Evolutionary conservation across 1,140 invertebrate species (phyloP).

Genomic region (Aleiodes sp.): DNA sequence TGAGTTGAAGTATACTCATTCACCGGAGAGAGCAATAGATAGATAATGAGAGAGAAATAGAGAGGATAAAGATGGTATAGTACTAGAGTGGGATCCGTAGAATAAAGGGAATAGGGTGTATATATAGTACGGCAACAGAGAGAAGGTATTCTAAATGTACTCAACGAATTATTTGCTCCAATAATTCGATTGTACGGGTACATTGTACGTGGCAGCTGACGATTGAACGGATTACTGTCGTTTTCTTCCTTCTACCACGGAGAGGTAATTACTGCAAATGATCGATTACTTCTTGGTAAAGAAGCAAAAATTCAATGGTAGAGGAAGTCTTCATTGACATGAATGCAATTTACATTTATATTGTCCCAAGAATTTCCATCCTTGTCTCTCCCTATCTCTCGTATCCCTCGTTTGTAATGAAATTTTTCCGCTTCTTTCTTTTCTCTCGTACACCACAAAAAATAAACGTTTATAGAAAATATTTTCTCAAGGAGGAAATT

Average conservation of each 20-base stretch:
- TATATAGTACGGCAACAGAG: not conserved
- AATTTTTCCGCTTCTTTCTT: not conserved
- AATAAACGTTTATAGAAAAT: not conserved
- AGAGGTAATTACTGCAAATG: conserved; percentile 21
- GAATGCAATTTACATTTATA: not conserved
- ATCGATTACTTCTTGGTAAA: conserved; percentile 15
- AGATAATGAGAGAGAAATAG: not conserved
- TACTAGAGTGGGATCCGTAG: not conserved
- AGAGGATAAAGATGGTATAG: not conserved
- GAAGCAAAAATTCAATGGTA: not conserved
- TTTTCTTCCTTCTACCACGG: conserved; percentile 12
- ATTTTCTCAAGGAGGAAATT: conserved; percentile 1
- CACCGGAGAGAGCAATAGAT: not conserved
- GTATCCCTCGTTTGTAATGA: not conserved
- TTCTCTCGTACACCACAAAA: no score
- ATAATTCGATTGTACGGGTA: conserved; percentile 34
- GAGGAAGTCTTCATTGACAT: not conserved
- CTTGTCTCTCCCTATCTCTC: not conserved
- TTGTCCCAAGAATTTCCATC: not conserved
- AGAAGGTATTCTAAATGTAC: conserved; percentile 21
- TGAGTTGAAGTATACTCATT: not conserved
- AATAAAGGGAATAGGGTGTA: conserved; percentile 10
- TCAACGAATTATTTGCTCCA: conserved; percentile 33
- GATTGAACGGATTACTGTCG: conserved; percentile 30
- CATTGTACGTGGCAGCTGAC: conserved; percentile 30